Conservation (phyloP, 2,888 invertebrate genomes). For the Hirtodrosophila confusa region DNA sequence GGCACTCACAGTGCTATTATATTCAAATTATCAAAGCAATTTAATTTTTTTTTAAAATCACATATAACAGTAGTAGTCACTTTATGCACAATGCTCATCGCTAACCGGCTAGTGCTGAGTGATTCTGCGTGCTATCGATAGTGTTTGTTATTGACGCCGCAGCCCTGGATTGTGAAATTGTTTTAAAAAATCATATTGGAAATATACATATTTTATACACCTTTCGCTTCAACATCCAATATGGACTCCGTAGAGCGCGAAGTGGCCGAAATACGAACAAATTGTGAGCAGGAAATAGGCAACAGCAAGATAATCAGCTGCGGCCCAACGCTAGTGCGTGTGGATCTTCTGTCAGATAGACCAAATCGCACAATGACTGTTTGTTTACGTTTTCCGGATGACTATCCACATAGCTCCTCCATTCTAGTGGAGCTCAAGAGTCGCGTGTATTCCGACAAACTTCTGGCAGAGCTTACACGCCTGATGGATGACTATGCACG, state of each 20-base stretch:
- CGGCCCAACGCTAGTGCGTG: conserved; percentile 87
- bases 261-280: conserved; percentile 87
- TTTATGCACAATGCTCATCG: conserved; percentile 7
- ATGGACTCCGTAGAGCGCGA: conserved; percentile 89
- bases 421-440: conserved; percentile 89
- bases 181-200: conserved; percentile 35
- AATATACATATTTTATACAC: conserved; percentile 7
- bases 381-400: conserved; percentile 88
- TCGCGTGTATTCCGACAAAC: conserved; percentile 87
- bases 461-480: conserved; percentile 86
- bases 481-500: conserved; percentile 87
- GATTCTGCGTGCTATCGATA: conserved; percentile 4
- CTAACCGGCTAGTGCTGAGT: background rate
- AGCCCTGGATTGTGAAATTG: conserved; percentile 7
- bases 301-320: conserved; percentile 88
- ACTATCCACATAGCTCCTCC: conserved; percentile 86
- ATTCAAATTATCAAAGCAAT: too few relatives aligned
- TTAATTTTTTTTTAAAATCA: too few relatives aligned
- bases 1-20: too few relatives aligned
- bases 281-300: conserved; percentile 87
- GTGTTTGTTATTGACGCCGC: background rate
- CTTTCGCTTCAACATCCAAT: conserved; percentile 9
- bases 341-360: conserved; percentile 87
- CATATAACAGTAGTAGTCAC: too few relatives aligned
- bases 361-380: conserved; percentile 86